Evolutionary conservation across 2,888 invertebrate genomes (phyloP).

Genomic region (Drosophila mettleri): DNA sequence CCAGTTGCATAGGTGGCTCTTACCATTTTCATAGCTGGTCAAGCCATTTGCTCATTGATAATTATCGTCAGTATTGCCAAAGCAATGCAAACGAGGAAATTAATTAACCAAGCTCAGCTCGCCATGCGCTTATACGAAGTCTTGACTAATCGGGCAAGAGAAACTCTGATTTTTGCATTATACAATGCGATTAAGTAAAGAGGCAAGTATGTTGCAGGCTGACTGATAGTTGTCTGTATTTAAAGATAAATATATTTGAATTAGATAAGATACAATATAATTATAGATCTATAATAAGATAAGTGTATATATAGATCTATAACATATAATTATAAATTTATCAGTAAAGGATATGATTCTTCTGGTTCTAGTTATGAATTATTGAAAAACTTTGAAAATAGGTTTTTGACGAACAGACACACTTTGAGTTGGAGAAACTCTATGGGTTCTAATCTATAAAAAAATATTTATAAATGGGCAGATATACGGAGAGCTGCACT

Average conservation of each 20-base stretch:
- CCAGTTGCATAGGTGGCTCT: constrained; percentile 46
- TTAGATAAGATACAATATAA: neutral
- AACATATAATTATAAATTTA: too few species aligned
- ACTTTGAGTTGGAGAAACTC: too few species aligned
- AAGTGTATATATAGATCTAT: too few species aligned
- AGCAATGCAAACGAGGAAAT: constrained; percentile 7
- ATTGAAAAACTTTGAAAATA: too few species aligned
- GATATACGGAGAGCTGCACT: too few species aligned
- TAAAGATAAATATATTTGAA: neutral
- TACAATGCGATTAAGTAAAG: neutral
- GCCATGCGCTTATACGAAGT: constrained; percentile 3
- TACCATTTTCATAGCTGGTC: constrained; percentile 36
- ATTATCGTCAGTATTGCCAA: constrained; percentile 27
- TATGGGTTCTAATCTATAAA: too few species aligned
- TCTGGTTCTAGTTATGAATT: too few species aligned
- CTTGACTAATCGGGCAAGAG: constrained; percentile 2
- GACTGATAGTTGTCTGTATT: neutral
- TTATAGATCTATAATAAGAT: neutral
- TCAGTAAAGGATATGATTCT: too few species aligned
- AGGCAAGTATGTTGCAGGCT: neutral
- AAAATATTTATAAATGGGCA: too few species aligned
- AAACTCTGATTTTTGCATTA: neutral
- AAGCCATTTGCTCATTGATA: constrained; percentile 39
- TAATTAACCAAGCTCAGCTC: constrained; percentile 15
- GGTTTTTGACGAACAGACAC: too few species aligned